Conservation (phyloP, 2,113 vertebrate genomes). For the Leptodactylus fuscus region DNA sequence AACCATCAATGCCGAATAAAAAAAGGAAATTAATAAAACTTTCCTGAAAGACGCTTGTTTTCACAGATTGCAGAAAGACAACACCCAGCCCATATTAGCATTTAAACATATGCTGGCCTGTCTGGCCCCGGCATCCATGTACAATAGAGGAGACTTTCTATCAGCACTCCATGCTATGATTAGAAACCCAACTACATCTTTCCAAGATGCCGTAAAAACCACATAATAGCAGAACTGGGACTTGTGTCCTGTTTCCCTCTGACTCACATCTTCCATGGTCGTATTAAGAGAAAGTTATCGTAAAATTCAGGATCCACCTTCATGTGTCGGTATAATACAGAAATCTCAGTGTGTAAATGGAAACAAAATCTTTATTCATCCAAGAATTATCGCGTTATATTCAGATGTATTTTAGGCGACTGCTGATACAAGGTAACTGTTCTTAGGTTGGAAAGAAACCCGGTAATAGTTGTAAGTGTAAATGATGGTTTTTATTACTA, state of each 20-base stretch:
- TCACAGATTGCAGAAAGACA: slow-evolving; percentile 23
- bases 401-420: too few relatives aligned
- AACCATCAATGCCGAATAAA: slow-evolving; percentile 18
- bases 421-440: too few relatives aligned
- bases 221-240: slow-evolving; percentile 24
- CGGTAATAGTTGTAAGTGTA: too few relatives aligned
- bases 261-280: slow-evolving; percentile 20
- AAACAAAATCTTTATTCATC: too few relatives aligned
- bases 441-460: too few relatives aligned
- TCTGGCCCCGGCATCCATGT: neutral
- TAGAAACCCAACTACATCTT: slow-evolving; percentile 11
- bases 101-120: slow-evolving; percentile 46
- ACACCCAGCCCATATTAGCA: neutral
- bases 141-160: neutral
- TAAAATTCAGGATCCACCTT: neutral
- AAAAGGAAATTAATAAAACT: slow-evolving; percentile 29
- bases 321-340: neutral
- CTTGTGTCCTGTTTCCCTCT: slow-evolving; percentile 14
- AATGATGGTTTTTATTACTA: too few relatives aligned
- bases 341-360: neutral
- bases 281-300: neutral
- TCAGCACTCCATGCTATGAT: neutral
- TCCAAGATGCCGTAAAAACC: slow-evolving; percentile 13
- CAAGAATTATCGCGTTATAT: too few relatives aligned
- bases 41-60: slow-evolving; percentile 34